A percentile compares a stretch with the other conserved stretches of the same genome.
Conservation (phyloP, 2,113 vertebrate species). For the Amphilophus citrinellus region DNA sequence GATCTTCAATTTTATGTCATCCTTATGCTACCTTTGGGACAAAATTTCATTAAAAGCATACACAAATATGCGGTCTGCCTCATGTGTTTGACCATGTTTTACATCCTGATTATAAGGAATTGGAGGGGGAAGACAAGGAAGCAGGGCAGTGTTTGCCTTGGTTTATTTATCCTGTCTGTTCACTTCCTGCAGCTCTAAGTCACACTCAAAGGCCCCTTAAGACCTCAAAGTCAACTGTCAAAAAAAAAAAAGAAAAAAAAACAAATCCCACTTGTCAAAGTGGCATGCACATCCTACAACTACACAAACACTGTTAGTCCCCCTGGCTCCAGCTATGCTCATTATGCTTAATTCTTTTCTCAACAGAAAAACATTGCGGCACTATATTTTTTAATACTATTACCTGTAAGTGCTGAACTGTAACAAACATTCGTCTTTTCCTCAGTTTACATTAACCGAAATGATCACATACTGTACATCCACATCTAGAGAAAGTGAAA, state of each 20-base stretch:
- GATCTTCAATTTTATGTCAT: background rate
- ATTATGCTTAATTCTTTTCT: background rate
- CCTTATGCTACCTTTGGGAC: background rate
- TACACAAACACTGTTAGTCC: background rate
- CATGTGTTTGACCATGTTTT: constrained; percentile 1
- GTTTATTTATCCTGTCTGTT: constrained; percentile 54
- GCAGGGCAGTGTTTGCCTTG: constrained; percentile 27
- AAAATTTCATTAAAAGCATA: background rate
- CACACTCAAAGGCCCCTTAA: constrained; percentile 1
- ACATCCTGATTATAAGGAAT: constrained; percentile 39
- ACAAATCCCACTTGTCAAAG: background rate
- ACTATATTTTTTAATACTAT: background rate
- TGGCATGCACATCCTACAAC: background rate
- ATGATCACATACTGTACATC: background rate
- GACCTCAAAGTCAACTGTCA: constrained; percentile 20
- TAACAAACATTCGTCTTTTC: background rate
- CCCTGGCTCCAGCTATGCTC: constrained; percentile 16
- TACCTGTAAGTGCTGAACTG: background rate
- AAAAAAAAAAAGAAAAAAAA: background rate
- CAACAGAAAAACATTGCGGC: background rate
- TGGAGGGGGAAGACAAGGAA: constrained; percentile 16
- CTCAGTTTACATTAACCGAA: background rate
- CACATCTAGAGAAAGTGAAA: background rate
- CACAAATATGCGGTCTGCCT: background rate
- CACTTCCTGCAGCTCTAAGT: constrained; percentile 42